These are phyloP conservation scores for Hedychridium roseum DNA, from an alignment of 2,888 invertebrate species.

Conservation along the genomic window DNA sequence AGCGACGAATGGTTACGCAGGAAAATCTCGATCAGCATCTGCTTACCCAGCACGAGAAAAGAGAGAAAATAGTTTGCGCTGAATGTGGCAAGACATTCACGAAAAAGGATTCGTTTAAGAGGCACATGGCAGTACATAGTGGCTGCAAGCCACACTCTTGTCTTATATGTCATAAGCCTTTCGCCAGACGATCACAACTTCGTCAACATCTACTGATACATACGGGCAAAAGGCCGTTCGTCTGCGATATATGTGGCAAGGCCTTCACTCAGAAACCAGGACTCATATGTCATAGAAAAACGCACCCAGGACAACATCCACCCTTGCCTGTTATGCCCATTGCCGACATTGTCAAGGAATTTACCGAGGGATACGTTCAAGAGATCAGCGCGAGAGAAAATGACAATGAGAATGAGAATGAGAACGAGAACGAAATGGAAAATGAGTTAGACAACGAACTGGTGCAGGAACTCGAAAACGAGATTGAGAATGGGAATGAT, in stretches of 20 bases:
- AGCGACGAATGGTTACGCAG: conserved; percentile 60
- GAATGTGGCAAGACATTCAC: conserved; percentile 60
- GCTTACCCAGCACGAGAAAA: conserved; percentile 57
- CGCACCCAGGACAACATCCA: conserved; percentile 58
- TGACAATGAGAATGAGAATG: conserved; percentile 4
- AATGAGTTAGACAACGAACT: conserved; percentile 1
- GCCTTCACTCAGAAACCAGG: conserved; percentile 61
- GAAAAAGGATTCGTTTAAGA: conserved; percentile 59
- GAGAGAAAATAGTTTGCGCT: conserved; percentile 60
- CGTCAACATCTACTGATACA: conserved; percentile 60
- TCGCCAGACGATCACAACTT: conserved; percentile 57
- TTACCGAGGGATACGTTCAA: conserved; percentile 48
- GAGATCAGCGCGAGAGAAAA: conserved; percentile 25
- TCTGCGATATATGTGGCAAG: conserved; percentile 60
- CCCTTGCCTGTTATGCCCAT: conserved; percentile 62
- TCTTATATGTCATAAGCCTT: conserved; percentile 57
- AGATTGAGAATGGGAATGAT: too few relatives aligned
- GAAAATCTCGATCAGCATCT: conserved; percentile 59
- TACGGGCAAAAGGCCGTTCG: conserved; percentile 58
- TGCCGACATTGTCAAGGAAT: conserved; percentile 59
- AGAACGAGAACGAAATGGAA: conserved; percentile 24
- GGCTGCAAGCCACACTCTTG: conserved; percentile 58
- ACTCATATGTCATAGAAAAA: conserved; percentile 59
- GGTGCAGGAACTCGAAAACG: conserved; percentile 31
- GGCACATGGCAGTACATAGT: conserved; percentile 60